Base-by-base conservation (phyloP, 2,888 invertebrate genomes). In the Netelia fuscicornis region DNA sequence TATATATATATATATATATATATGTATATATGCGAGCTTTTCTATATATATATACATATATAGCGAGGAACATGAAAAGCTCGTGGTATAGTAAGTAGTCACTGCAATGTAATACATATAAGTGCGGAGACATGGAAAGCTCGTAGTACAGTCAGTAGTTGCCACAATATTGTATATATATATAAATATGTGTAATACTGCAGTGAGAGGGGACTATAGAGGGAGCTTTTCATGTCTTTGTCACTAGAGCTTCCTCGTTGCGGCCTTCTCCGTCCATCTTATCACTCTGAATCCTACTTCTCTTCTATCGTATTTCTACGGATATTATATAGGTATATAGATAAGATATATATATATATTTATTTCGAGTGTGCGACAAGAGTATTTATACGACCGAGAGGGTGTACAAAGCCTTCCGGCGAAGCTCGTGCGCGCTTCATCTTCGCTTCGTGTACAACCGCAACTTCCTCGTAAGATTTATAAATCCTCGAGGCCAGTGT, bases 391-490 rank as follows among this genome's bases (percentile, higher is more conserved):
- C 23, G 30, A 37, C 13, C 48, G 60, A 60, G 54, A 62, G 30
- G 48, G 62, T 70, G 42, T 25, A 42, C 71, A 17, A 48, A 71
- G 23, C 17, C 25, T 44, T 17, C 70, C 54, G 5, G 17, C 25
- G 54, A 30, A 62, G 54, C 71, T 54, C 13, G 58, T 54, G 30
- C 68, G 58, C 80, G 25, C 83, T 83, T 84, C 77, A 74, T 84
- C 77, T 84, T 84, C 56, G 62, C 84, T 84, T 81, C 72, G 84
- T 78, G 81, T 81, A 77, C 77, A 42, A 74, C 74, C 77, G 81
- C 77, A 84, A 84, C 84, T 84, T 84, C 74, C 62, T 30, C 62
- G 42, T 30, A 44, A 17, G 58, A 81, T 84, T 81, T 84, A 81
- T 58, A 54, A 65, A 65, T 0, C 64, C 77, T 67, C 70, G 30